These are phyloP conservation scores for Antheraea pernyi DNA, from an alignment of 1,140 invertebrate species.

Conservation along the genomic window DNA sequence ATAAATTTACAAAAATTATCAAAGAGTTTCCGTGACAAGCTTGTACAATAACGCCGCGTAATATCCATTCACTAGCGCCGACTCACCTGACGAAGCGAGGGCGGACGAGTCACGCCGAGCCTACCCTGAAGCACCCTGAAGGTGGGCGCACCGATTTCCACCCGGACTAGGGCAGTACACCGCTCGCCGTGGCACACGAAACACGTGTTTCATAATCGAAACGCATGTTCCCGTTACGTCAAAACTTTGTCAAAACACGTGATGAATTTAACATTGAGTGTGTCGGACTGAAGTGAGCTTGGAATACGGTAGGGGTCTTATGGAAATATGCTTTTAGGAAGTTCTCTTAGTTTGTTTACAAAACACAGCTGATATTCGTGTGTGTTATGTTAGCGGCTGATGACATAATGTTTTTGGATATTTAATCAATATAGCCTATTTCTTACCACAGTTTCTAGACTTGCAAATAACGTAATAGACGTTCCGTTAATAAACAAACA, in stretches of 20 bases:
- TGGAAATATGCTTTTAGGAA: slow-evolving; percentile 21
- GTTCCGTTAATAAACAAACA: too few relatives aligned
- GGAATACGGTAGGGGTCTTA: slow-evolving; percentile 14
- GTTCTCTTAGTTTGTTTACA: not conserved
- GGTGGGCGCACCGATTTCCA: slow-evolving; percentile 25
- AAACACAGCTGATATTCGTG: not conserved
- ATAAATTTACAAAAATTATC: not conserved
- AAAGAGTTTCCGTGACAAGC: not conserved
- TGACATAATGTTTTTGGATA: not conserved
- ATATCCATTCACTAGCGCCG: slow-evolving; percentile 14
- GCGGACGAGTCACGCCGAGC: slow-evolving; percentile 33
- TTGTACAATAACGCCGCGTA: not conserved
- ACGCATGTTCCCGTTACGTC: slow-evolving; percentile 30
- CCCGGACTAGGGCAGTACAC: slow-evolving; percentile 41
- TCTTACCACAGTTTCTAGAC: too few relatives aligned
- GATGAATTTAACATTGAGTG: slow-evolving; percentile 17
- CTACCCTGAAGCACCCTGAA: slow-evolving; percentile 28
- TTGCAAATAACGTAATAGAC: not conserved
- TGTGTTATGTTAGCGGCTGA: not conserved
- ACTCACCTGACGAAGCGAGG: slow-evolving; percentile 54
- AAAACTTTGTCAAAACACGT: slow-evolving; percentile 29
- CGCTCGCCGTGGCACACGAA: slow-evolving; percentile 44
- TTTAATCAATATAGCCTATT: too few relatives aligned
- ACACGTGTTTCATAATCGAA: slow-evolving; percentile 25
- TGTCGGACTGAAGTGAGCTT: slow-evolving; percentile 31